Percentiles rank a stretch among this genome's conserved stretches.
Conservation (phyloP, 2,888 invertebrate species). For the Eulithis prunata region DNA sequence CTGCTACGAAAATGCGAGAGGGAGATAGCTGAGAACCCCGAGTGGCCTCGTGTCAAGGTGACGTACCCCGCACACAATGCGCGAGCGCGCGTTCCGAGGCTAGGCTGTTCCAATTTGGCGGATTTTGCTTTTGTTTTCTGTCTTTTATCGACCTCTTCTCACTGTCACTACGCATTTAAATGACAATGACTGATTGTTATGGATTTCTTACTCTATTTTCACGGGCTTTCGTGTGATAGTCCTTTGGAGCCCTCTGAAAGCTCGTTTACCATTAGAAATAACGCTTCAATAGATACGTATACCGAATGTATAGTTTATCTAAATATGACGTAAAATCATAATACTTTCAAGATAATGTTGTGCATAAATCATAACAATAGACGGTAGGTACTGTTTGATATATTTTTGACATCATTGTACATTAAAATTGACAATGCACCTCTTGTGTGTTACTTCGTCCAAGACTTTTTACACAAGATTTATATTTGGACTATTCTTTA, state of each 20-base stretch:
- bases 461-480: too few species aligned
- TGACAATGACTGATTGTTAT: background rate
- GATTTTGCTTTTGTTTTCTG: slow-evolving; percentile 47
- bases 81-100: slow-evolving; percentile 51
- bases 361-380: too few species aligned
- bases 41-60: slow-evolving; percentile 79
- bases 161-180: background rate
- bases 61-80: slow-evolving; percentile 67
- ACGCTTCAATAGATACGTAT: too few species aligned
- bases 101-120: slow-evolving; percentile 54
- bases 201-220: background rate
- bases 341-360: too few species aligned
- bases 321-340: too few species aligned
- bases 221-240: background rate
- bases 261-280: background rate
- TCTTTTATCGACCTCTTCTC: slow-evolving; percentile 38
- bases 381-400: too few species aligned
- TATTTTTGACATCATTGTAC: too few species aligned
- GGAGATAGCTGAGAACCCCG: slow-evolving; percentile 65
- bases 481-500: too few species aligned
- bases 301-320: too few species aligned
- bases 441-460: too few species aligned
- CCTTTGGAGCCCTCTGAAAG: background rate
- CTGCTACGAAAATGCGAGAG: slow-evolving; percentile 62
- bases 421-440: too few species aligned